These are phyloP conservation scores for Listrodromus nycthemerus DNA, from an alignment of 2,888 invertebrate species.

Conservation along the genomic window DNA sequence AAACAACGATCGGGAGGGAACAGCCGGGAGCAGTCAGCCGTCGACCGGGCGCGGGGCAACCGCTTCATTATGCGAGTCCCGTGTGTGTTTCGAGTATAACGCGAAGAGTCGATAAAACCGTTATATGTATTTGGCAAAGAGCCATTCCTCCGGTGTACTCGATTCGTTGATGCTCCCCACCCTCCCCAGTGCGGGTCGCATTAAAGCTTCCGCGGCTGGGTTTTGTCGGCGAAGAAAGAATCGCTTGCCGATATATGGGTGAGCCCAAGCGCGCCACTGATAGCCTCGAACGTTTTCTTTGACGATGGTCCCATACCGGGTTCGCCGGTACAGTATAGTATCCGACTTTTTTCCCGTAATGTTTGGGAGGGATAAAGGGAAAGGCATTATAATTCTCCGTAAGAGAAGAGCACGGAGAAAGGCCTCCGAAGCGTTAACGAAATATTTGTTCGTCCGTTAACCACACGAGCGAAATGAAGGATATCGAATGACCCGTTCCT, in stretches of 20 bases:
- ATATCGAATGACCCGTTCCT: constrained; percentile 64
- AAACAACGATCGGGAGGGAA: constrained; percentile 36
- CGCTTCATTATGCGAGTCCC: constrained; percentile 75
- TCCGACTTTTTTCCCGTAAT: constrained; percentile 28
- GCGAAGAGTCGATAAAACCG: constrained; percentile 75
- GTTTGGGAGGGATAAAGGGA: not conserved
- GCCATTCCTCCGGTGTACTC: constrained; percentile 76
- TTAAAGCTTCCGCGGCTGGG: constrained; percentile 48
- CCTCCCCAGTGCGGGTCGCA: constrained; percentile 23
- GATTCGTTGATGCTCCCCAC: constrained; percentile 69
- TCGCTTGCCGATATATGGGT: constrained; percentile 45
- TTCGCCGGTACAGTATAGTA: not conserved
- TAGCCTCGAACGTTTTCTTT: constrained; percentile 41
- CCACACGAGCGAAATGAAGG: constrained; percentile 27
- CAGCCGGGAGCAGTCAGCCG: constrained; percentile 20
- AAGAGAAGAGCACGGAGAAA: constrained; percentile 35
- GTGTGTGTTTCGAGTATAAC: constrained; percentile 49
- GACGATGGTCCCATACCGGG: constrained; percentile 19
- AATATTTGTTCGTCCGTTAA: constrained; percentile 54
- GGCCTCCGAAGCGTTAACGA: constrained; percentile 29
- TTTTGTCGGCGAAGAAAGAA: constrained; percentile 50
- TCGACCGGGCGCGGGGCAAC: constrained; percentile 38
- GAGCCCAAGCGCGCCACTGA: constrained; percentile 6
- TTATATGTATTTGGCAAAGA: constrained; percentile 81
- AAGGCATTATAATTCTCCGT: constrained; percentile 1